Conservation (phyloP, 92 coral and sea anemone species). For the Epizoanthus ramosus region DNA sequence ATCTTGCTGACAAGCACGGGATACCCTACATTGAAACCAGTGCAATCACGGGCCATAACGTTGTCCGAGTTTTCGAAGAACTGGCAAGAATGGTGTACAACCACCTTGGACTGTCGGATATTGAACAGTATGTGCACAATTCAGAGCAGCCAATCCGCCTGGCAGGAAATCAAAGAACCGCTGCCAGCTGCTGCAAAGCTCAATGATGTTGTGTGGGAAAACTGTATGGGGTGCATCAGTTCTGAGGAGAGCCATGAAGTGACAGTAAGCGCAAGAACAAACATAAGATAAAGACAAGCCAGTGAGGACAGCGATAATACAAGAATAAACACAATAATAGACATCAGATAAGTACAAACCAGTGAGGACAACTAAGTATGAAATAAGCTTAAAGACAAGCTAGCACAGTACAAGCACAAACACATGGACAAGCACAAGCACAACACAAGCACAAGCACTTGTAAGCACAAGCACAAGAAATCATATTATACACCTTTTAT, state of each 20-base stretch:
- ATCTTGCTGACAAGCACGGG: constrained; percentile 6
- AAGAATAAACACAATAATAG: no score
- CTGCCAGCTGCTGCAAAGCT: neutral
- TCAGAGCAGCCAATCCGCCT: neutral
- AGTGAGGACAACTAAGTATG: no score
- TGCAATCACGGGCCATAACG: constrained; percentile 45
- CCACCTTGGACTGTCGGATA: constrained; percentile 3
- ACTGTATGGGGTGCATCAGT: neutral
- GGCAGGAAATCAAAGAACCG: neutral
- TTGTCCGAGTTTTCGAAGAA: constrained; percentile 52
- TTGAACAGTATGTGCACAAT: constrained; percentile 28
- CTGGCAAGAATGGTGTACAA: constrained; percentile 46
- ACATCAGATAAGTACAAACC: no score
- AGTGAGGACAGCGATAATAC: neutral
- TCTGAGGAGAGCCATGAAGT: neutral
- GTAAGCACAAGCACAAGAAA: no score
- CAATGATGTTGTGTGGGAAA: neutral
- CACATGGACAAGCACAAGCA: no score
- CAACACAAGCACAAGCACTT: no score
- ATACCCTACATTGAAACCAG: constrained; percentile 55
- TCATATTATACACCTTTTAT: no score
- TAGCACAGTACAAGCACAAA: no score
- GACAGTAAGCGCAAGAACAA: no score
- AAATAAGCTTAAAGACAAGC: no score
- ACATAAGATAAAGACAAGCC: neutral